Conservation (phyloP, 2,797 vertebrate species). For the Acanthurus leucopareius region DNA sequence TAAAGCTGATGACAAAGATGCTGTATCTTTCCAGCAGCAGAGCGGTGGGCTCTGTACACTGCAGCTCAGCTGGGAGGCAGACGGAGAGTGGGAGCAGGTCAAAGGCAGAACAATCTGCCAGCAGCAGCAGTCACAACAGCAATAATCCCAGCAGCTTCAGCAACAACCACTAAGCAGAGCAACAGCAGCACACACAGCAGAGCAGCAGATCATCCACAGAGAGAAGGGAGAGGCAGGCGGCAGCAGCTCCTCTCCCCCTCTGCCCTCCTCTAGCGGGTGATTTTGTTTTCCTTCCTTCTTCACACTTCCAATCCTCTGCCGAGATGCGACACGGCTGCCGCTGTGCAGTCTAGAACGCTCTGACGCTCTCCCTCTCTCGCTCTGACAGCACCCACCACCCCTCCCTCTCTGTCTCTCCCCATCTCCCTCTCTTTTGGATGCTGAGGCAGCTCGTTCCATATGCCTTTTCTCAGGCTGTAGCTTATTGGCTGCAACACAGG, state of each 20-base stretch:
- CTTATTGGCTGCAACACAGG: conserved; percentile 76
- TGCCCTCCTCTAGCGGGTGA: conserved; percentile 37
- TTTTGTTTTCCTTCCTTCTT: conserved; percentile 32
- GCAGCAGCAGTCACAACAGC: conserved; percentile 45
- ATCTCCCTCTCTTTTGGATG: conserved; percentile 65
- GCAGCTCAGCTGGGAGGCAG: conserved; percentile 36
- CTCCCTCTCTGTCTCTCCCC: conserved; percentile 38
- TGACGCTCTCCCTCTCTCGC: conserved; percentile 57
- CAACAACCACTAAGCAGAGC: conserved; percentile 22
- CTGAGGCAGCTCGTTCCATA: conserved; percentile 82
- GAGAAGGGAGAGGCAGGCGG: conserved; percentile 30
- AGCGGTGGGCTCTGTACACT: conserved; percentile 7
- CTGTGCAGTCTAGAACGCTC: conserved; percentile 71
- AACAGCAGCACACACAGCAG: conserved; percentile 16
- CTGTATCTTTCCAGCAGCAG: conserved; percentile 1
- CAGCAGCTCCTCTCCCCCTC: conserved; percentile 44
- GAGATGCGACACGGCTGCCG: conserved; percentile 63
- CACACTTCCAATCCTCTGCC: conserved; percentile 50
- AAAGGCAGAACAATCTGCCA: conserved; percentile 31
- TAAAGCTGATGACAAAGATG: conserved; percentile 10
- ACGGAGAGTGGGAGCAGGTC: conserved; percentile 35
- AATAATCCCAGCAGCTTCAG: conserved; percentile 59
- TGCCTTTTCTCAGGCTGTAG: conserved; percentile 60
- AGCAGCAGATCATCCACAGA: conserved; percentile 25
- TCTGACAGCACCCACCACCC: conserved; percentile 29